phyloP scores from a whole-genome alignment of 2,113 vertebrate genomes.

The Acinonyx jubatus region DNA sequence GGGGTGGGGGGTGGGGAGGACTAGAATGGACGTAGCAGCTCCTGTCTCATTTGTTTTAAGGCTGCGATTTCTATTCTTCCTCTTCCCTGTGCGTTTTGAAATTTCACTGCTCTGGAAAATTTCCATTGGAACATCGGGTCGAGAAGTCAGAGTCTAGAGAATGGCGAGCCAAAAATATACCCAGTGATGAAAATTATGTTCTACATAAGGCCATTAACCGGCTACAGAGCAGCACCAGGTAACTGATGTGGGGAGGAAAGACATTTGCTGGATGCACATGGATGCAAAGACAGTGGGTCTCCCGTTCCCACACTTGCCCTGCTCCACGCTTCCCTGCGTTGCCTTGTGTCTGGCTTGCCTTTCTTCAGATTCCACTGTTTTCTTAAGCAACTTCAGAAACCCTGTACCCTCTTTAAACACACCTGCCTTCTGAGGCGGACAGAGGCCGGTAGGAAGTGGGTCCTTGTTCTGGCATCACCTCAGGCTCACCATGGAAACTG shows the following conservation, averaged over 20 bases:
- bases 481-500: background rate
- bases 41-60: background rate
- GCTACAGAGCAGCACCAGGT: background rate
- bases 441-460: background rate
- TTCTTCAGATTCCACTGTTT: background rate
- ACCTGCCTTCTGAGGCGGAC: background rate
- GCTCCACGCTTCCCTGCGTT: background rate
- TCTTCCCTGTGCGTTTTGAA: background rate
- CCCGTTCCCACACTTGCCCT: background rate
- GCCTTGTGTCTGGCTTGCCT: background rate
- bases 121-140: background rate
- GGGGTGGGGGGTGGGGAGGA: fast-evolving
- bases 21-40: background rate
- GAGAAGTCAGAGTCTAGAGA: background rate
- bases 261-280: background rate
- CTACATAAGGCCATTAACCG: background rate
- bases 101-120: constrained; percentile 22
- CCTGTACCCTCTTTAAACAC: background rate
- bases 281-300: background rate
- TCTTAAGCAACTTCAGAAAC: background rate
- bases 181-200: background rate
- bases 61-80: background rate
- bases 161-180: background rate
- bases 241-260: background rate
- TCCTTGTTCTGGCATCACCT: background rate